phyloP scores from a whole-genome alignment of 1,140 invertebrate species.

The Vanessa atalanta region DNA sequence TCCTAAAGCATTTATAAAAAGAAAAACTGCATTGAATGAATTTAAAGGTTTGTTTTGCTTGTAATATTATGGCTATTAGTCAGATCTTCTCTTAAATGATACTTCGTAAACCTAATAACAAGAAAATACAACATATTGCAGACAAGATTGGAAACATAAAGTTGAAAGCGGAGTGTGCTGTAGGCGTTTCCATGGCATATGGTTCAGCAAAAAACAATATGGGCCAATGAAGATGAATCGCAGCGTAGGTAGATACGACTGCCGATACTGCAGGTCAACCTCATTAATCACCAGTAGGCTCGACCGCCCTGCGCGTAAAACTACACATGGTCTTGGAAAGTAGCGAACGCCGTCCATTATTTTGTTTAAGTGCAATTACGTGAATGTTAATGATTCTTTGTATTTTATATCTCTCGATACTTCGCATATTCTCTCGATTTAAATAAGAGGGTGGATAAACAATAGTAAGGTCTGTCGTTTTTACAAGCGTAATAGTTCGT shows the following conservation, averaged over 20 bases:
- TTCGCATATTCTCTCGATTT: too few relatives aligned
- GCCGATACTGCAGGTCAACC: constrained; percentile 48
- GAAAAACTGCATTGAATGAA: too few relatives aligned
- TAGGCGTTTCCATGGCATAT: constrained; percentile 7
- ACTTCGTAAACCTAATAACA: not conserved
- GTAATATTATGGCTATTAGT: too few relatives aligned
- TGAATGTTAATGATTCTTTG: not conserved
- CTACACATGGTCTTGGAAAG: constrained; percentile 1
- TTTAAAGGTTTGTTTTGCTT: too few relatives aligned
- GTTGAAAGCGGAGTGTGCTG: not conserved
- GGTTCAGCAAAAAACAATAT: constrained; percentile 53
- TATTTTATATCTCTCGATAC: not conserved
- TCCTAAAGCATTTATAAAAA: too few relatives aligned
- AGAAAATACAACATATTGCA: not conserved
- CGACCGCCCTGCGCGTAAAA: constrained; percentile 30
- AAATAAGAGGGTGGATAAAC: too few relatives aligned
- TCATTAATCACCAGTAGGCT: constrained; percentile 66
- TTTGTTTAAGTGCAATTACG: not conserved
- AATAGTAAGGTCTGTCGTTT: too few relatives aligned
- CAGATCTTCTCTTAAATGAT: not conserved
- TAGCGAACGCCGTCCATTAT: not conserved
- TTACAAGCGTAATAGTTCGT: too few relatives aligned
- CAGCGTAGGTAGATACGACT: constrained; percentile 45
- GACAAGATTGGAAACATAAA: not conserved
- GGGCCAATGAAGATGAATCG: constrained; percentile 58